These are phyloP conservation scores for Phalanger gymnotis DNA, from an alignment of 2,797 vertebrate genomes.

Conservation along the genomic window DNA sequence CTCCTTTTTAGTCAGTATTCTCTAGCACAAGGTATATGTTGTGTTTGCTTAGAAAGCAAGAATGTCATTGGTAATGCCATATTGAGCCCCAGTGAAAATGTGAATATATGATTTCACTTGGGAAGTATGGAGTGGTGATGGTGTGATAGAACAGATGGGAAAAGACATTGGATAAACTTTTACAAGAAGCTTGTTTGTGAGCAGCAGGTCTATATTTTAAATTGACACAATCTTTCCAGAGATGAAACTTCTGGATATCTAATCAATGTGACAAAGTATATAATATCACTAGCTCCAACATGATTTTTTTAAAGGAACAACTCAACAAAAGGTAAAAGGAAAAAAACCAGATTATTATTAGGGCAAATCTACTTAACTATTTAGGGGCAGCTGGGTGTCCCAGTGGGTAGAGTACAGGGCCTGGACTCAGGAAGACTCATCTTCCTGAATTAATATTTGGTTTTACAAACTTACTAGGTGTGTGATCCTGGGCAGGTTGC, in stretches of 20 bases:
- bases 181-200: background rate
- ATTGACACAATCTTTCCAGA: background rate
- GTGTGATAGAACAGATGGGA: background rate
- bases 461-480: too few species aligned
- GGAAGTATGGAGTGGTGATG: background rate
- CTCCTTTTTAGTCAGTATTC: background rate
- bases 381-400: background rate
- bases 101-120: background rate
- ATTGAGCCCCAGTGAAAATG: background rate
- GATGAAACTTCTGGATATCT: background rate
- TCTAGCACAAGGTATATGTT: background rate
- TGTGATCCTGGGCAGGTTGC: too few species aligned
- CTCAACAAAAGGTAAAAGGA: background rate
- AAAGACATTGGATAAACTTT: background rate
- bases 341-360: background rate
- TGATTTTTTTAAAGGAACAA: constrained; percentile 1
- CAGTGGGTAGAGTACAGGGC: too few species aligned
- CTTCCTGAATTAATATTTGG: too few species aligned
- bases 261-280: background rate
- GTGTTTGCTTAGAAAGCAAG: background rate
- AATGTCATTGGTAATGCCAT: background rate
- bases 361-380: background rate
- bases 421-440: too few species aligned
- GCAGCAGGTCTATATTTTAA: background rate
- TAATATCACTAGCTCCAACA: background rate